A percentile compares a stretch with the other conserved stretches of the same genome.
Conservation (phyloP, 1,140 invertebrate genomes). For the Drosophila tani region DNA sequence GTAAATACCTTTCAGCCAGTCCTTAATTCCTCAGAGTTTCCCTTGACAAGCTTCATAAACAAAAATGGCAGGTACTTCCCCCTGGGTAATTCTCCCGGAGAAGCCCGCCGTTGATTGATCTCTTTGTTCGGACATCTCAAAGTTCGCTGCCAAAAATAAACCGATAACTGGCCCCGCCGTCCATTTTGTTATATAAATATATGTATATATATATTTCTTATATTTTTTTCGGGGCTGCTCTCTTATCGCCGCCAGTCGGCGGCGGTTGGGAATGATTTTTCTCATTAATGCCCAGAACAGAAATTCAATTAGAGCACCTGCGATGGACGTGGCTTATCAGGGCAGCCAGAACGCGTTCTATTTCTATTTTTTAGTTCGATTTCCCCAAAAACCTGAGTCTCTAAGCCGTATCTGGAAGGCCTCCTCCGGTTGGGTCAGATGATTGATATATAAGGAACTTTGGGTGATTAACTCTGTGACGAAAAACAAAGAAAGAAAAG, state of each 20-base stretch:
- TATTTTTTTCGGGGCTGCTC: conserved; percentile 28
- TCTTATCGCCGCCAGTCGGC: conserved; percentile 27
- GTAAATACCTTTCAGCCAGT: not conserved
- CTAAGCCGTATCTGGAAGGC: conserved; percentile 44
- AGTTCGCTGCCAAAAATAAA: conserved; percentile 24
- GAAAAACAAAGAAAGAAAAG: conserved; percentile 22
- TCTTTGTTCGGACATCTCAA: conserved; percentile 45
- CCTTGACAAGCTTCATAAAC: not conserved
- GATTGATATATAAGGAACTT: conserved; percentile 61
- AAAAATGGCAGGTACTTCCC: not conserved
- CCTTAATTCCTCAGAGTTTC: not conserved
- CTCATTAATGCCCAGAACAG: conserved; percentile 53
- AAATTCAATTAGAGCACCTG: conserved; percentile 55
- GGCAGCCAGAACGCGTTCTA: conserved; percentile 24
- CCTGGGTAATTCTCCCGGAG: conserved; percentile 2
- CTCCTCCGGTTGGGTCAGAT: conserved; percentile 45
- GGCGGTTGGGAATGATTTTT: conserved; percentile 42
- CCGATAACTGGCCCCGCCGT: conserved; percentile 12
- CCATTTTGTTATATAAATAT: conserved; percentile 8
- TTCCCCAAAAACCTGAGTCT: conserved; percentile 13
- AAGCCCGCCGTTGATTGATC: conserved; percentile 11
- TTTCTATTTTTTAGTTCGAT: conserved; percentile 3
- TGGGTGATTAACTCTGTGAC: conserved; percentile 25
- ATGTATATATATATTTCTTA: not conserved
- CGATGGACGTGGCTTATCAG: conserved; percentile 52